phyloP scores from a whole-genome alignment of 1,140 invertebrate species.

The Zophobas morio region DNA sequence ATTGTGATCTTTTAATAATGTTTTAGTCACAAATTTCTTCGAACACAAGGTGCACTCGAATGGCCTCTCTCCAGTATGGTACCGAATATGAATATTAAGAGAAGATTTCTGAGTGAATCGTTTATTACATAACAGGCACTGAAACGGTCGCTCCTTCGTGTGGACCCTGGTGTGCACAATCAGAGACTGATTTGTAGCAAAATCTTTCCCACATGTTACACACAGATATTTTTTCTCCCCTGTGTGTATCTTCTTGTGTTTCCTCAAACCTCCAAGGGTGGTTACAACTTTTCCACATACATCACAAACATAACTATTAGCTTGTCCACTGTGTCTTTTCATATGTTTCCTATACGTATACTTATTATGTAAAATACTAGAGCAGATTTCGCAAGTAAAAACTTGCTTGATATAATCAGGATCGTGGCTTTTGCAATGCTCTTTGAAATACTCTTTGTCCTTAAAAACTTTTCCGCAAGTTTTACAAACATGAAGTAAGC shows the following conservation, averaged over 20 bases:
- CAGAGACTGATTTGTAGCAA: constrained; percentile 14
- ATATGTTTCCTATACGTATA: constrained; percentile 71
- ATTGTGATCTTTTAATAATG: no score
- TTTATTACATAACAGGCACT: not conserved
- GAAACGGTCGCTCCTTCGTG: no score
- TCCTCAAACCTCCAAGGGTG: not conserved
- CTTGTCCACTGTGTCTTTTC: constrained; percentile 31
- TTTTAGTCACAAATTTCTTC: no score
- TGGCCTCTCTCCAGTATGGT: no score
- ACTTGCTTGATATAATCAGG: not conserved
- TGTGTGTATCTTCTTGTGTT: constrained; percentile 39
- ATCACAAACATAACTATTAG: constrained; percentile 25
- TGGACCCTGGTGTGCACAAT: constrained; percentile 60
- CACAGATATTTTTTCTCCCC: constrained; percentile 46
- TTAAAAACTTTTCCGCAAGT: not conserved
- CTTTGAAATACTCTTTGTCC: not conserved
- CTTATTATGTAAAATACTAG: not conserved
- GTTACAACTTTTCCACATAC: constrained; percentile 16
- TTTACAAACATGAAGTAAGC: not conserved
- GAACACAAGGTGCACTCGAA: no score
- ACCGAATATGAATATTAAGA: not conserved
- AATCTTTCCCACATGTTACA: constrained; percentile 44
- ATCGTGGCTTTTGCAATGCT: not conserved
- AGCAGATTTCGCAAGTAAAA: not conserved
- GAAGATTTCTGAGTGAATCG: not conserved